Percentiles rank a stretch among this genome's conserved stretches.
Evolutionary conservation across 2,113 vertebrate species (phyloP).

Genomic region (Raja brachyura): DNA sequence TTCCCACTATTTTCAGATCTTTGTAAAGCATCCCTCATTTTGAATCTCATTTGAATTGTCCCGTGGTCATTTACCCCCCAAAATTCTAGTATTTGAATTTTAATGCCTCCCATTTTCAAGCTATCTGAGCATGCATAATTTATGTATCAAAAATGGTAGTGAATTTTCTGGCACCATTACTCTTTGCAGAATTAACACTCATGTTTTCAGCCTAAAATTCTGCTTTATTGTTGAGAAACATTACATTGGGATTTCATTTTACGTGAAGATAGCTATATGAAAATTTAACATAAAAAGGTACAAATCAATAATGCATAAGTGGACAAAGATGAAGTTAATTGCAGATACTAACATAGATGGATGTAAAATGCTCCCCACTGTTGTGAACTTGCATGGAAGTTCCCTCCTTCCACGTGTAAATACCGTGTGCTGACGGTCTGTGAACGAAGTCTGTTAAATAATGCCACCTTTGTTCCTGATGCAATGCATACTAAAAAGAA

Average conservation of each 20-base stretch:
- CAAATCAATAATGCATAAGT: not conserved
- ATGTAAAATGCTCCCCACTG: constrained; percentile 99
- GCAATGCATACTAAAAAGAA: constrained; percentile 88
- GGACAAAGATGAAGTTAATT: not conserved
- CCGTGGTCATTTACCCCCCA: no score
- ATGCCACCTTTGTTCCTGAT: constrained; percentile 96
- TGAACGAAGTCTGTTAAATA: constrained; percentile 96
- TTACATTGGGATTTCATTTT: not conserved
- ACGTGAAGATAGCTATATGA: not conserved
- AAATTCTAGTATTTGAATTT: no score
- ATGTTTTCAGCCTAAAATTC: not conserved
- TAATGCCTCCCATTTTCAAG: no score
- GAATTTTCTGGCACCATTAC: no score
- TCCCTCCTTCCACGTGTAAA: constrained; percentile 95
- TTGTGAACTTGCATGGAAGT: constrained; percentile 97
- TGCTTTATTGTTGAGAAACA: not conserved
- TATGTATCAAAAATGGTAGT: not conserved
- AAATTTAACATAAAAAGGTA: not conserved
- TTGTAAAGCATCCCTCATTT: no score
- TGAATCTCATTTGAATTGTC: no score
- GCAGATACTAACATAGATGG: constrained; percentile 80
- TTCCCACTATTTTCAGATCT: no score
- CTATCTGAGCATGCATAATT: not conserved
- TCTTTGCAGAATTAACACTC: no score
- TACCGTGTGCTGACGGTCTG: constrained; percentile 98